Evolutionary conservation across 2,888 invertebrate species (phyloP), one percentile per base, ranked within the genome.

Genomic region (Sarcophaga rosellei): DNA sequence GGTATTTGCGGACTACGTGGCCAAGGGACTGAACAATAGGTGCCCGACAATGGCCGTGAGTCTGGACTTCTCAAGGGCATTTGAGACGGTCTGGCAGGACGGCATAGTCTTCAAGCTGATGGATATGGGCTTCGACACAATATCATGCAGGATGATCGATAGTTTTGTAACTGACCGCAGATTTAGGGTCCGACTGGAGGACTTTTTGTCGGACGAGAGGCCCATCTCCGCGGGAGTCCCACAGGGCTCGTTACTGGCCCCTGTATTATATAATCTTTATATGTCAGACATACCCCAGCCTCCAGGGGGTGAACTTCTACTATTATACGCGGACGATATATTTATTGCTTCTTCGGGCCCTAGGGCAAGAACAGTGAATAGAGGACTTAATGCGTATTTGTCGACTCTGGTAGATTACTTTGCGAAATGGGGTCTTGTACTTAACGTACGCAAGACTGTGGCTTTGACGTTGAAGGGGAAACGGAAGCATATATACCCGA

Each of bases 11-110:
- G 77, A 77, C 3, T 61, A 23, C 8, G 61, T 77, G 12, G 4
- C 59, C 0, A 59, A 17, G 20, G 68, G 61, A 6, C 11, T 77
- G 12, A 68, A 77, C 2, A 77, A 53, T 11, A 68, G 44, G 8
- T 10, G 20, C 21, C 66, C 61, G 2, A 77, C 68, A 1, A 68
- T 68, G 5, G 77, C 68, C 3, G 77, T 61, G 8, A 61, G 77
- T 23, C 35, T 77, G 4, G 77, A 77, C 35, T 35, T 35, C 1
- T 35, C 35, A 1, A 35, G 35, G 35, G 35, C 25, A 4, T 25
- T 25, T 25, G 25, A 25, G 6, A 35, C 35, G 35, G 35, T 35
- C 35, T 35, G 35, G 35, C 35, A 35, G 35, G 6, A 35, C 6
- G 35, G 25, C 6, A 6, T 25, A 25, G 25, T 25, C 0, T 25